These are phyloP conservation scores for Omphaloscelis lunosa DNA, from an alignment of 2,888 invertebrate genomes.

Conservation along the genomic window DNA sequence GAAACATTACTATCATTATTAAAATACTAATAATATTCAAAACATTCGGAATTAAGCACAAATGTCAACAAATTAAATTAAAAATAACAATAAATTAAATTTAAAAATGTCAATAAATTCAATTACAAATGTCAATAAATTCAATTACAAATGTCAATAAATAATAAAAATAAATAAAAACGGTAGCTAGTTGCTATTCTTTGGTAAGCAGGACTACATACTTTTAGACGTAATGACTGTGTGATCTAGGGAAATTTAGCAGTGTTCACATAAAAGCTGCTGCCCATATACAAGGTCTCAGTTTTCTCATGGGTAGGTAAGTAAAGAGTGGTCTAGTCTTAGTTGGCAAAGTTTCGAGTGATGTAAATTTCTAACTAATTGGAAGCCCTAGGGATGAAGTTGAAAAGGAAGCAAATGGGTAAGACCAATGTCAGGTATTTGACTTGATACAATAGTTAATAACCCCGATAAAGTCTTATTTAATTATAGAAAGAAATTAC, in stretches of 20 bases:
- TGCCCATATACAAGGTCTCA: not conserved
- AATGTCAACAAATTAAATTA: no score
- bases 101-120: no score
- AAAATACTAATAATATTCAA: no score
- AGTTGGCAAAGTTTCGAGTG: conserved; percentile 6
- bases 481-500: not conserved
- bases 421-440: not conserved
- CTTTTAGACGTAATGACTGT: not conserved
- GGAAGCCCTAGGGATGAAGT: not conserved
- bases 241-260: not conserved
- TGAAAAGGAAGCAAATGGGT: not conserved
- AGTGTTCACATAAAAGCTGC: not conserved
- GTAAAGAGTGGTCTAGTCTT: not conserved
- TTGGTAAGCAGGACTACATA: not conserved
- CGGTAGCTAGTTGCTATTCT: not conserved
- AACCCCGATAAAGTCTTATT: not conserved
- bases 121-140: no score
- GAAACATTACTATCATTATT: no score
- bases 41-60: no score
- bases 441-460: not conserved
- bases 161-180: no score
- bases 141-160: no score
- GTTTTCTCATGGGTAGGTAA: not conserved
- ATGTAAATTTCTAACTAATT: not conserved
- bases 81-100: no score